Conservation (phyloP, 2,113 vertebrate species). For the Nerophis lumbriciformis region DNA sequence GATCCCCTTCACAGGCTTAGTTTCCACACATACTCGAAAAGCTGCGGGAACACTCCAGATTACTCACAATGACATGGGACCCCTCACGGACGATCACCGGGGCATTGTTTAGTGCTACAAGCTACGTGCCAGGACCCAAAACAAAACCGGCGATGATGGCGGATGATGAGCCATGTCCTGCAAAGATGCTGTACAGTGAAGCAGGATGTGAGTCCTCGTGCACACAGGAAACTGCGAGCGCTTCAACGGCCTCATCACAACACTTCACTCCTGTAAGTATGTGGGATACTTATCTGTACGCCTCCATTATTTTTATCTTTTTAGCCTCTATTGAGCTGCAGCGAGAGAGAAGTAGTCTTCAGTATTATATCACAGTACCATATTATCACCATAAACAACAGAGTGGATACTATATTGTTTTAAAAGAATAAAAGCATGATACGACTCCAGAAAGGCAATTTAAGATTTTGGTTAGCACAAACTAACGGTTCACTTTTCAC, state of each 20-base stretch:
- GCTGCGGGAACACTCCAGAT: constrained; percentile 27
- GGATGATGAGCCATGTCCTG: neutral
- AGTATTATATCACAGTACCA: neutral
- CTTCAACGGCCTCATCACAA: constrained; percentile 18
- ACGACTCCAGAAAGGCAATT: no score
- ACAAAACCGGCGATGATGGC: constrained; percentile 1
- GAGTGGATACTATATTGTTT: no score
- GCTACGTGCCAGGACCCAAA: constrained; percentile 24
- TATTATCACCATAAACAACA: no score
- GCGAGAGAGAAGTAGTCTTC: constrained; percentile 4
- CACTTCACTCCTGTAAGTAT: constrained; percentile 41
- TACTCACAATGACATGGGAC: constrained; percentile 37
- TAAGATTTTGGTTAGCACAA: no score
- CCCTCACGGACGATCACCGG: constrained; percentile 24
- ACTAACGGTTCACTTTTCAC: no score
- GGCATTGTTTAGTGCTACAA: constrained; percentile 20
- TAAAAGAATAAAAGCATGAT: no score
- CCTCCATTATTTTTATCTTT: constrained; percentile 28
- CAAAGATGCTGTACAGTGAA: constrained; percentile 8
- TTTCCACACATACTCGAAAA: constrained; percentile 43
- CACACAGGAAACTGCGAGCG: constrained; percentile 18
- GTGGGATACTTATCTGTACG: constrained; percentile 29
- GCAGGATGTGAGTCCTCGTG: constrained; percentile 28
- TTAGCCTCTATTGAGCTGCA: constrained; percentile 40
- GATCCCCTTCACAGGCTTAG: constrained; percentile 45